phyloP scores from a whole-genome alignment of 2,113 vertebrate species.

The Marmota flaviventris region DNA sequence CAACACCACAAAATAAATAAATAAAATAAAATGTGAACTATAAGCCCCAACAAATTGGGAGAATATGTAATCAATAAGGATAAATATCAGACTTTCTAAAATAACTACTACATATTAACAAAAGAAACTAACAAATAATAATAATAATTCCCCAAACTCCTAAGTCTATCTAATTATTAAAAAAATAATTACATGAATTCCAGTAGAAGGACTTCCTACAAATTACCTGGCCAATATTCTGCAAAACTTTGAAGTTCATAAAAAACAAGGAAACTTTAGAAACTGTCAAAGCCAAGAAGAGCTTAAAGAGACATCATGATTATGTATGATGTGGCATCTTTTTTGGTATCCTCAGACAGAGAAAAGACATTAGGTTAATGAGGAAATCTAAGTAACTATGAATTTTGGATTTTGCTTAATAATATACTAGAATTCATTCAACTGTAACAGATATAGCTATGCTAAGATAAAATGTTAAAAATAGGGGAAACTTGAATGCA shows the following conservation, averaged over 20 bases:
- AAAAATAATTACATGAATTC: neutral
- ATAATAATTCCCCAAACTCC: neutral
- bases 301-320: neutral
- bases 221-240: neutral
- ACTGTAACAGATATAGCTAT: neutral
- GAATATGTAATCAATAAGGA: neutral
- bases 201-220: neutral
- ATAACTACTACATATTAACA: neutral
- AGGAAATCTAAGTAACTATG: neutral
- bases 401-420: neutral
- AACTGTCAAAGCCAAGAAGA: neutral
- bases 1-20: too few species aligned
- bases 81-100: slow-evolving; percentile 11
- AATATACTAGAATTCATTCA: neutral
- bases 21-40: neutral
- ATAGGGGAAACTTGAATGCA: neutral
- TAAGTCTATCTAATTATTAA: neutral
- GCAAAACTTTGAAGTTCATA: neutral
- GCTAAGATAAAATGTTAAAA: neutral
- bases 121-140: neutral
- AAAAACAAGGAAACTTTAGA: neutral
- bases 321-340: neutral
- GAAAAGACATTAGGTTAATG: neutral
- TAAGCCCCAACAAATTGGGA: neutral
- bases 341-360: neutral